These are phyloP conservation scores for Microcebus jonahi DNA, from an alignment of 2,113 vertebrate genomes.

Conservation along the genomic window DNA sequence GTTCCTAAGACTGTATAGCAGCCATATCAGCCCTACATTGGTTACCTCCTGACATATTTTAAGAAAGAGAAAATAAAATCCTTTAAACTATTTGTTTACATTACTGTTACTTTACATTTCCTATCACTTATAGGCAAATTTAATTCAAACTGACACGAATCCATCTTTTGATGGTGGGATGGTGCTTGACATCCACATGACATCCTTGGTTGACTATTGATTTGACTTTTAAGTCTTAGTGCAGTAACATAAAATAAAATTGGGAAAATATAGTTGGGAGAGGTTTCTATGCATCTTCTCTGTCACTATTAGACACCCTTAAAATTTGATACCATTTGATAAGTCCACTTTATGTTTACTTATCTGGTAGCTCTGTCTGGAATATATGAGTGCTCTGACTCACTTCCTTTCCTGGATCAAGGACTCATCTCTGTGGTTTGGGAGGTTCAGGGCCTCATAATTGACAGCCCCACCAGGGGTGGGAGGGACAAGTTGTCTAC, in stretches of 20 bases:
- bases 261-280: neutral
- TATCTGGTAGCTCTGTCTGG: too few species aligned
- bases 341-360: too few species aligned
- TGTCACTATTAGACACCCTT: neutral
- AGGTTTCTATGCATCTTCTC: neutral
- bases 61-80: neutral
- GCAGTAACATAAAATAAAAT: neutral
- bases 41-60: neutral
- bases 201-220: neutral
- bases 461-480: neutral
- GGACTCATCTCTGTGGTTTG: neutral
- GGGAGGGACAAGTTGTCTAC: neutral
- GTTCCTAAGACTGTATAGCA: neutral
- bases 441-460: neutral
- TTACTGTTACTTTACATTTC: neutral
- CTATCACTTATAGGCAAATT: neutral
- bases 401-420: neutral
- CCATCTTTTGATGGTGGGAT: neutral
- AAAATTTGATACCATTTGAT: neutral
- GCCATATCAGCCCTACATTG: rapidly evolving
- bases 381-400: too few species aligned
- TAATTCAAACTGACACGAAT: neutral
- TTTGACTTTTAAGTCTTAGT: neutral
- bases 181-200: too few species aligned
- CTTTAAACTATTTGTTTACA: neutral